Evolutionary conservation across 2,113 vertebrate species (phyloP), one percentile per base, ranked within the genome.

Genomic region (Amblyopsis rosae): DNA sequence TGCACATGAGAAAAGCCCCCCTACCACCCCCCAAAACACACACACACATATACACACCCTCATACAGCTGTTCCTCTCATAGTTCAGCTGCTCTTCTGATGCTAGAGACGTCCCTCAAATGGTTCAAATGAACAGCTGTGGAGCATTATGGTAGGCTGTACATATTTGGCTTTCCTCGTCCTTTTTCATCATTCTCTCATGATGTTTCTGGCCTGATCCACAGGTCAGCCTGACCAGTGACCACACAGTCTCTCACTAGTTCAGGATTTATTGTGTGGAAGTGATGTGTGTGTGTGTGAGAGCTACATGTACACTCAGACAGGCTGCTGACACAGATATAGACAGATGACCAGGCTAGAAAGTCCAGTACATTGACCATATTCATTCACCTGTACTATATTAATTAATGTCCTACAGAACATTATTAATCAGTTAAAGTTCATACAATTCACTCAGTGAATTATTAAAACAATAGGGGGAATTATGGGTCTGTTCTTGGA

Each of bases 111-210:
- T 86, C 75, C 73, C 74, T 72, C 66, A 67, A 73, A 69, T 65
- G 80, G 77, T 81, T 80, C 75, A 76, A 65, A 16, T 72, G 35
- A 41, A 79, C 86, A 87, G 86, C 83, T 85, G 86, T 59, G 26
- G 26, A 26, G 26, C 26, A 26, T 26, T 26, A 26, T 26, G 2
- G 26, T 26, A 26, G 26, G 1, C 2, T 26, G 26, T 26, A 26
- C 26, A 26, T 26, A 26, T 26, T 26, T 26, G 26, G 26, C 26
- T 2, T 26, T 26, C 26, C 26, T 26, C 26, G 26, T 26, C 26
- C 6, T 41, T 5, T 41, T 41, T 8, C 35, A 8, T 41, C 4
- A 6, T 41, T 41, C 1, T 6, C 35, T 41, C 35, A 26, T 26
- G 26, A 26, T 26, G 35, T 41, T 41, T 41, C 7, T 41, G 35